These are phyloP conservation scores for Eidolon dupreanum DNA, from an alignment of 2,797 vertebrate species.

Conservation along the genomic window DNA sequence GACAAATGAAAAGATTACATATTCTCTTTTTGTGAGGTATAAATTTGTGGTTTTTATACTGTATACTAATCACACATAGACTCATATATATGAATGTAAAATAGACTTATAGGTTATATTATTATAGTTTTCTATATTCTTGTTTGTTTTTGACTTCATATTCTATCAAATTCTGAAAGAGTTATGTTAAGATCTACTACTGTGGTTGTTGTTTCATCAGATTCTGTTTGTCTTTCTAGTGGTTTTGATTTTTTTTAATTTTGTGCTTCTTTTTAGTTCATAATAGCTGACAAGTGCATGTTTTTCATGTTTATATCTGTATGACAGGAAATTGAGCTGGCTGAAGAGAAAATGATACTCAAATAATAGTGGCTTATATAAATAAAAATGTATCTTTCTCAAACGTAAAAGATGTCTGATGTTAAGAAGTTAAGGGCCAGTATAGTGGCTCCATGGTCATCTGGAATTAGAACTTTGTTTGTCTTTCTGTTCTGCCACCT, in stretches of 20 bases:
- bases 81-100: background rate
- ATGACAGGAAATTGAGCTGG: background rate
- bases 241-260: background rate
- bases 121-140: background rate
- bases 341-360: conserved; percentile 2
- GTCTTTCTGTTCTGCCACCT: background rate
- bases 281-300: background rate
- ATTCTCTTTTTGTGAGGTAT: background rate
- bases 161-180: conserved; percentile 3
- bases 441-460: background rate
- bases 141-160: background rate
- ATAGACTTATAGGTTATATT: background rate
- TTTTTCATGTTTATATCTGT: conserved; percentile 21
- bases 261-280: background rate
- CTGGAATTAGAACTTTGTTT: background rate
- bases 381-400: conserved; percentile 1
- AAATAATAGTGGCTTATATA: background rate
- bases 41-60: background rate
- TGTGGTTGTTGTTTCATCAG: background rate
- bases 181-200: background rate
- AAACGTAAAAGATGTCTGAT: background rate
- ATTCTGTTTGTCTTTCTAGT: background rate
- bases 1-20: background rate
- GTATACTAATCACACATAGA: background rate
- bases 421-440: background rate